Evolutionary conservation across 2,797 vertebrate genomes (phyloP), one percentile per base, ranked within the genome.

Genomic region (Propithecus perrieri): DNA sequence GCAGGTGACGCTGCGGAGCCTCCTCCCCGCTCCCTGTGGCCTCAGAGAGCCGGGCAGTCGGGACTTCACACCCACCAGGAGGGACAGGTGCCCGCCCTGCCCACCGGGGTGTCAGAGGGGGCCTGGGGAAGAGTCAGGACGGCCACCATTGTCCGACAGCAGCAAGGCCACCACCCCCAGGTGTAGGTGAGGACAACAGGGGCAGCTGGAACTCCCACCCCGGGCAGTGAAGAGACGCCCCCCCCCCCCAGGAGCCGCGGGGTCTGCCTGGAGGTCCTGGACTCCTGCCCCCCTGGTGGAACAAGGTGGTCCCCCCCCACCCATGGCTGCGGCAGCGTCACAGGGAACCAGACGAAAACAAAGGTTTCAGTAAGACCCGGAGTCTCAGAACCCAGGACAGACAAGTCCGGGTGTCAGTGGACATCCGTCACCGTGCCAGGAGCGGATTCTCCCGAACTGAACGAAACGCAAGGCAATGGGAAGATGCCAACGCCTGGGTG

Each of bases 111-210:
- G 11, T 22, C 20, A 53, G 18, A 35, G 33, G 10, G 35, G 67
- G 20, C 67, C 35, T 3, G 35, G 35, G 46, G 33, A 35, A n/a
- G 50, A 4, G 5, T 14, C 55, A 26, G 3, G 48, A 38, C 14
- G 8, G 12, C 35, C 12, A 53, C 33, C 50, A 55, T 15, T 26
- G 12, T 24, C n/a, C 76, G 9, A 4, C 4, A 4, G 72, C 26
- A 4, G 9, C 72, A 75, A 75, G 28, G 75, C 48, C 20, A 53
- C 48, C 48, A 8, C 14, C 33, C 33, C 33, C 30, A 12, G 3
- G 8, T 4, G 9, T 24, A 35, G n/a, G 33, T 17, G 12, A 22
- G 5, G 10, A 22, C 0, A 4, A 76, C 46, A 12, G 2, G 14
- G 33, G 46, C 28, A n/a, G 30, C 74, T 76, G 74, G 30, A 28